Evolutionary conservation across 1,140 invertebrate species (phyloP).

Genomic region (Bathynomus jamesi): DNA sequence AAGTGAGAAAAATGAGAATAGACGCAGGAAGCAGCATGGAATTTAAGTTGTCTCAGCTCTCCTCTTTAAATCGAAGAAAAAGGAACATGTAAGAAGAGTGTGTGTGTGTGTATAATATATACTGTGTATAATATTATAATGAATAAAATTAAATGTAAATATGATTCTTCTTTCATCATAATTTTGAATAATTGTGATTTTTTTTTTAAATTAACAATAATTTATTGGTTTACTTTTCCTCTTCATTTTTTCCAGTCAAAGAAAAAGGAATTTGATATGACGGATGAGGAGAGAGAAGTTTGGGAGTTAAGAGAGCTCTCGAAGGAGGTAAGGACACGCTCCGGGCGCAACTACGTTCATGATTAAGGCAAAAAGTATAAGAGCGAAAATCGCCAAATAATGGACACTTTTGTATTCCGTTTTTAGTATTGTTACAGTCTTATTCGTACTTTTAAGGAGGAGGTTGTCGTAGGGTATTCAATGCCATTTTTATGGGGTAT

Average conservation of each 20-base stretch:
- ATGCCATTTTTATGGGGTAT: too few species aligned
- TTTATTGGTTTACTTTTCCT: too few species aligned
- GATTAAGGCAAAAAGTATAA: too few species aligned
- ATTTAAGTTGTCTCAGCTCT: slow-evolving; percentile 34
- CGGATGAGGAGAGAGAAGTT: slow-evolving; percentile 27
- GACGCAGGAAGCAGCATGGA: slow-evolving; percentile 31
- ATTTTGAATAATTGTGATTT: background rate
- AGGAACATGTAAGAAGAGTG: slow-evolving; percentile 11
- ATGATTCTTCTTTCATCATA: background rate
- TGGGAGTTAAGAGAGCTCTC: slow-evolving; percentile 31
- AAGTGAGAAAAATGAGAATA: slow-evolving; percentile 26
- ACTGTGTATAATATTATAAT: too few species aligned
- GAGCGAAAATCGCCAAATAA: too few species aligned
- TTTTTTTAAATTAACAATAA: too few species aligned
- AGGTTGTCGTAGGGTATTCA: too few species aligned
- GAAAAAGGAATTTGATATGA: slow-evolving; percentile 30
- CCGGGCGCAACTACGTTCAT: too few species aligned
- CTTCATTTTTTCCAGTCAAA: slow-evolving; percentile 3
- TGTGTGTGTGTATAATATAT: background rate
- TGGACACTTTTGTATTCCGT: too few species aligned
- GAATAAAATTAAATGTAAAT: too few species aligned
- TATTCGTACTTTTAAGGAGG: too few species aligned
- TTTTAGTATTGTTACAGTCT: too few species aligned
- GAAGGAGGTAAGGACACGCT: slow-evolving; percentile 24
- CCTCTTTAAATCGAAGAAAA: slow-evolving; percentile 36